These are phyloP conservation scores for Eucera pruinosa DNA, from an alignment of 2,888 invertebrate species.

Conservation along the genomic window DNA sequence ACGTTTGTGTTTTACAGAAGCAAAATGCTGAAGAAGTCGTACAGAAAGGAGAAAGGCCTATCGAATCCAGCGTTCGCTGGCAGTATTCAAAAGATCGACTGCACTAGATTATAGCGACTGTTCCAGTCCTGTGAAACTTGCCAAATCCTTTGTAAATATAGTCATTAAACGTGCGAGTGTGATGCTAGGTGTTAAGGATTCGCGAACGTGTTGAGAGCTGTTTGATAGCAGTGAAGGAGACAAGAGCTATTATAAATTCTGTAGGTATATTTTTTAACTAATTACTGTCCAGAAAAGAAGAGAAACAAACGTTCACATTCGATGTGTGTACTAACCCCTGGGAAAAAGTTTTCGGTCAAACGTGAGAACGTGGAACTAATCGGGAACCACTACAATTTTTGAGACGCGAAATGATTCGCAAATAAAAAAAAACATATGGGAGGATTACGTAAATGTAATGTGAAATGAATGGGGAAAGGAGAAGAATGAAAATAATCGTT, in stretches of 20 bases:
- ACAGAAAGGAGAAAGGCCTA: constrained; percentile 74
- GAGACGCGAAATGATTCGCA: too few species aligned
- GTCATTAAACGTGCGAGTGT: constrained; percentile 48
- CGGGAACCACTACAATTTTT: too few species aligned
- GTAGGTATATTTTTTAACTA: background rate
- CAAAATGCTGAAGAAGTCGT: constrained; percentile 77
- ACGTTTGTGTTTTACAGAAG: constrained; percentile 68
- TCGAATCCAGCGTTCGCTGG: constrained; percentile 80
- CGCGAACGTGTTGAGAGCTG: constrained; percentile 14
- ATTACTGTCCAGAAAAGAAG: background rate
- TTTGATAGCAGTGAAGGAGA: constrained; percentile 4
- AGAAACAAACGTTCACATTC: background rate
- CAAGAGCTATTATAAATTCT: background rate
- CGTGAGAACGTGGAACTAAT: too few species aligned
- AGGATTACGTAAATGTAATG: too few species aligned
- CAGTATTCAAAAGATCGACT: constrained; percentile 80
- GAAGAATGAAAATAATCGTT: too few species aligned
- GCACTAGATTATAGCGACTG: constrained; percentile 79
- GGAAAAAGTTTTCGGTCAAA: too few species aligned
- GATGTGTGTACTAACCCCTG: too few species aligned
- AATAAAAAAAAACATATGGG: too few species aligned
- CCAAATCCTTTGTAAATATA: constrained; percentile 72
- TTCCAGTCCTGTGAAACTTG: constrained; percentile 35
- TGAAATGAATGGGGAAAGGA: too few species aligned
- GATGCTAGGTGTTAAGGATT: constrained; percentile 58